Percentiles rank a stretch among this genome's conserved stretches.
phyloP scores from a whole-genome alignment of 2,113 vertebrate genomes.

The Muntiacus muntjak region DNA sequence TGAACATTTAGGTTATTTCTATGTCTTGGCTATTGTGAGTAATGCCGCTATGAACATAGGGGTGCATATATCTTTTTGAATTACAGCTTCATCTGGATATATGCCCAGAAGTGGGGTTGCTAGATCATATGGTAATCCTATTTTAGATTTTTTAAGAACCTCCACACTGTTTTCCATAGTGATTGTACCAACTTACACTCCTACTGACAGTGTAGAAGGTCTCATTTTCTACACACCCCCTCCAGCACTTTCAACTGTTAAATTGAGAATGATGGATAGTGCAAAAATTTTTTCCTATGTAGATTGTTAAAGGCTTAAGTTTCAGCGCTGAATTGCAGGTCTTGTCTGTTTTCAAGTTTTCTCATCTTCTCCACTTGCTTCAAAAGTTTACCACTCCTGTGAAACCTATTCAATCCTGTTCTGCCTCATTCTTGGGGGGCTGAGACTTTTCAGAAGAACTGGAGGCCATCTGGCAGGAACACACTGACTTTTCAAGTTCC shows the following conservation, averaged over 20 bases:
- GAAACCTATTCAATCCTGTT: not conserved
- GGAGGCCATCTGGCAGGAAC: not conserved
- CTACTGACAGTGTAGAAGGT: not conserved
- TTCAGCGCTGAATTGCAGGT: not conserved
- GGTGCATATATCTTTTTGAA: not conserved
- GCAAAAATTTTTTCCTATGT: not conserved
- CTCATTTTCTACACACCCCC: not conserved
- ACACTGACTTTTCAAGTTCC: not conserved
- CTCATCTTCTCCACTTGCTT: not conserved
- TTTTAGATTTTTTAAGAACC: not conserved
- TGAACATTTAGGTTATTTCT: not conserved
- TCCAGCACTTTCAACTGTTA: not conserved
- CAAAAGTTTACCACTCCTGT: not conserved
- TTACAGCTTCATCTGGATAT: not conserved
- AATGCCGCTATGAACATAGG: not conserved
- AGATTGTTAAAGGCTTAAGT: not conserved
- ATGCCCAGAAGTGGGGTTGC: not conserved
- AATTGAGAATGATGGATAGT: not conserved
- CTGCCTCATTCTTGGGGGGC: not conserved
- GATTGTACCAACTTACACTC: not conserved
- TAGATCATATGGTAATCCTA: not conserved
- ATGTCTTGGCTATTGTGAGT: not conserved
- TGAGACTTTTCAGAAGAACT: not conserved
- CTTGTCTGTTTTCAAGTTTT: slow-evolving; percentile 8
- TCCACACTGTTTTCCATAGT: not conserved